Evolutionary conservation across 2,888 invertebrate genomes (phyloP).

Genomic region (Conchocele bisecta): DNA sequence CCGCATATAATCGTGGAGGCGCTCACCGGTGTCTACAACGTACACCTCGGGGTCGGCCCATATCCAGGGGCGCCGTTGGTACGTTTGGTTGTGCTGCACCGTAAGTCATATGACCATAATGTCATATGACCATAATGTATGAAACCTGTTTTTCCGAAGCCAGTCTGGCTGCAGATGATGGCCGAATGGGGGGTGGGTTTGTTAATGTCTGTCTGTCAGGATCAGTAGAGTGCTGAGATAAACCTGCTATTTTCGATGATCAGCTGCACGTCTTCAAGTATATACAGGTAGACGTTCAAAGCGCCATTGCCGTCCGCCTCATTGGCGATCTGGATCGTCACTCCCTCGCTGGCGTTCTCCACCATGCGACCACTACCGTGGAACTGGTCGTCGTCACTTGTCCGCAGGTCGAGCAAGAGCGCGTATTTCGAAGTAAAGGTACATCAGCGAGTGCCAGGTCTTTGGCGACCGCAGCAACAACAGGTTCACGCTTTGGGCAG

Average conservation of each 20-base stretch:
- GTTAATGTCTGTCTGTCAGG: neutral
- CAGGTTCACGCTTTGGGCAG: too few species aligned
- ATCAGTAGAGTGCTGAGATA: conserved; percentile 12
- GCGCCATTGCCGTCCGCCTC: neutral
- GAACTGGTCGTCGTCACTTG: neutral
- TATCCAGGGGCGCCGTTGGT: conserved; percentile 6
- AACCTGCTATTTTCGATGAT: conserved; percentile 20
- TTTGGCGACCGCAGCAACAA: too few species aligned
- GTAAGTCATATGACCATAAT: conserved; percentile 35
- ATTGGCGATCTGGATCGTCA: conserved; percentile 33
- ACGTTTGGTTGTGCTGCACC: conserved; percentile 7
- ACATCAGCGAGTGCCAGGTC: too few species aligned
- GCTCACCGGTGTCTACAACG: conserved; percentile 17
- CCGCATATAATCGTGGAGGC: conserved; percentile 24
- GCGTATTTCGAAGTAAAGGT: too few species aligned
- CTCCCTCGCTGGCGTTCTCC: conserved; percentile 8
- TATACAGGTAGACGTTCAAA: conserved; percentile 22
- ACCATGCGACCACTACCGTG: neutral
- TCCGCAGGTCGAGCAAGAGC: too few species aligned
- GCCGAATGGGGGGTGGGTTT: conserved; percentile 10
- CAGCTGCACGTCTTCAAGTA: conserved; percentile 29
- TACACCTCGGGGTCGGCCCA: conserved; percentile 2
- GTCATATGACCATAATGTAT: conserved; percentile 22
- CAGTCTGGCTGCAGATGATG: conserved; percentile 28
- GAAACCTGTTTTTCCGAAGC: conserved; percentile 38